Evolutionary conservation across 2,113 vertebrate genomes (phyloP).

Genomic region (Pachycephala philippinensis): DNA sequence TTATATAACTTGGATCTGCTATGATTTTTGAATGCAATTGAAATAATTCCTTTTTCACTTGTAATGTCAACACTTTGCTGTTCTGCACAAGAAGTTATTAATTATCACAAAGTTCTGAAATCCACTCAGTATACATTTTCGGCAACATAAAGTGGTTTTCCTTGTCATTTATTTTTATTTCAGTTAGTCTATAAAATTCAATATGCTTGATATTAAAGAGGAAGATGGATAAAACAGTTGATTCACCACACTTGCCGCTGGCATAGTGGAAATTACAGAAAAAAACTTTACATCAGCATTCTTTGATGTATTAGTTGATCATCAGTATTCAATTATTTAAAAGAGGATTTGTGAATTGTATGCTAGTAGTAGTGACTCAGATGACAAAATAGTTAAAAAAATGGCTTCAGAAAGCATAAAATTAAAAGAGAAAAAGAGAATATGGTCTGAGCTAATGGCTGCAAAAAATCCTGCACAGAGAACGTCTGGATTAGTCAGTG

Average conservation of each 20-base stretch:
- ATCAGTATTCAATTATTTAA: not conserved
- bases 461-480: not conserved
- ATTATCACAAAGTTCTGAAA: not conserved
- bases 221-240: not conserved
- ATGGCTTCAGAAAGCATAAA: not conserved
- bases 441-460: not conserved
- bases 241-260: not conserved
- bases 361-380: not conserved
- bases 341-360: not conserved
- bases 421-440: not conserved
- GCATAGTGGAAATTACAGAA: not conserved
- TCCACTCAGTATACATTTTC: not conserved
- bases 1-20: not conserved
- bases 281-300: not conserved
- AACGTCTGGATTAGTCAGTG: not conserved
- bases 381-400: not conserved
- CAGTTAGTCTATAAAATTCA: not conserved
- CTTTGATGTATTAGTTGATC: not conserved
- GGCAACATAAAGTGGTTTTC: not conserved
- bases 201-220: not conserved
- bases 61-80: not conserved
- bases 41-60: not conserved
- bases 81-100: not conserved
- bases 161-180: conserved; percentile 20
- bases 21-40: not conserved